Conservation (phyloP, 2,113 vertebrate species). For the Symphodus melops region DNA sequence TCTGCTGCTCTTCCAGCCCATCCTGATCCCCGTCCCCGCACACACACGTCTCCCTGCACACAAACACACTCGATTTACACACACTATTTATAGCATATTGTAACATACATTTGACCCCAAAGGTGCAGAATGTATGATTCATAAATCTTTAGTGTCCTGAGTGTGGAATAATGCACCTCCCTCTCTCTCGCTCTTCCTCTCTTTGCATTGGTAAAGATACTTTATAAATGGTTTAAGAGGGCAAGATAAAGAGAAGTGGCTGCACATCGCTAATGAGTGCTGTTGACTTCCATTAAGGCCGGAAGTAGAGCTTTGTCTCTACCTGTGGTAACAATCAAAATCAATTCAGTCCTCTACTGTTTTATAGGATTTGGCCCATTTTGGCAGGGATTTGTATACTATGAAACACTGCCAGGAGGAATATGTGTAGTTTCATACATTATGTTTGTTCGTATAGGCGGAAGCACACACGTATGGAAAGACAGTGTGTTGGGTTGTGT, state of each 20-base stretch:
- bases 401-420: neutral
- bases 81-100: neutral
- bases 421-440: neutral
- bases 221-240: conserved; percentile 15
- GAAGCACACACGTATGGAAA: neutral
- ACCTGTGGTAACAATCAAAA: neutral
- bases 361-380: neutral
- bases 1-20: neutral
- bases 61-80: neutral
- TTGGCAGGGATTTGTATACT: neutral
- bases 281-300: conserved; percentile 21
- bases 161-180: neutral
- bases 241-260: neutral
- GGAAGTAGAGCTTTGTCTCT: neutral
- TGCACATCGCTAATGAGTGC: neutral
- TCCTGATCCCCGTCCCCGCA: neutral
- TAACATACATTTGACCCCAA: conserved; percentile 48
- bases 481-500: neutral
- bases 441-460: neutral
- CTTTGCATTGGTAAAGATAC: neutral
- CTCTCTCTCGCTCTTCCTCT: no score
- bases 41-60: neutral
- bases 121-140: conserved; percentile 51
- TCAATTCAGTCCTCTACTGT: neutral
- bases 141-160: conserved; percentile 27